These are phyloP conservation scores for Pocillopora damicornis DNA, from an alignment of 64 coral and sea anemone species.

Conservation along the genomic window DNA sequence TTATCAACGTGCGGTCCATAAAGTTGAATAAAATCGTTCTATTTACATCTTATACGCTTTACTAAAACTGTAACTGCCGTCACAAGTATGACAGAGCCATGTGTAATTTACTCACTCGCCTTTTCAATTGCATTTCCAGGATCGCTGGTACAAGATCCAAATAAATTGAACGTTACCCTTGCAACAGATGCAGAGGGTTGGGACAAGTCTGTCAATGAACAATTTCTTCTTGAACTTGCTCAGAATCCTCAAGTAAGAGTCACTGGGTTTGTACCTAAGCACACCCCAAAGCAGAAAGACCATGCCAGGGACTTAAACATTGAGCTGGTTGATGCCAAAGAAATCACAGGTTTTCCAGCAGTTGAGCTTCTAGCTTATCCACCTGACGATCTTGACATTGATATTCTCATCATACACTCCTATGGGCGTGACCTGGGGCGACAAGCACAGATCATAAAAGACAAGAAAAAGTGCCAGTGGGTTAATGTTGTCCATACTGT, in stretches of 20 bases:
- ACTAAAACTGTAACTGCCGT: too few species aligned
- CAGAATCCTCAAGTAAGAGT: not conserved
- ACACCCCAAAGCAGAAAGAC: conserved; percentile 5
- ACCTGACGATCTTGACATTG: conserved; percentile 29
- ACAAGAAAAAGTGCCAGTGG: conserved; percentile 16
- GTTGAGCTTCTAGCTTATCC: conserved; percentile 6
- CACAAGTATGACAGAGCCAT: not conserved
- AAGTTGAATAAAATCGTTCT: too few species aligned
- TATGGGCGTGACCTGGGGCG: conserved; percentile 20
- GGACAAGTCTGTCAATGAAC: conserved; percentile 7
- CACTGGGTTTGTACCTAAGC: conserved; percentile 16
- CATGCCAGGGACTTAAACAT: conserved; percentile 8
- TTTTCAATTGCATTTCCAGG: not conserved
- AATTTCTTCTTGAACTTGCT: conserved; percentile 2
- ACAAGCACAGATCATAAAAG: conserved; percentile 18
- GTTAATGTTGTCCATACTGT: conserved; percentile 26
- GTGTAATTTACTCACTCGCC: not conserved
- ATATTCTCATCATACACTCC: conserved; percentile 21
- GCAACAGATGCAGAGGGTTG: conserved; percentile 23
- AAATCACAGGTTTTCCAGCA: not conserved
- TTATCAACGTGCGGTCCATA: too few species aligned
- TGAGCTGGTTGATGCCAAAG: conserved; percentile 14
- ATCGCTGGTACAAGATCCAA: not conserved
- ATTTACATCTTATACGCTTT: too few species aligned
- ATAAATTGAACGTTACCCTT: not conserved